Conservation (phyloP, 2,113 vertebrate genomes). For the Tursiops truncatus region DNA sequence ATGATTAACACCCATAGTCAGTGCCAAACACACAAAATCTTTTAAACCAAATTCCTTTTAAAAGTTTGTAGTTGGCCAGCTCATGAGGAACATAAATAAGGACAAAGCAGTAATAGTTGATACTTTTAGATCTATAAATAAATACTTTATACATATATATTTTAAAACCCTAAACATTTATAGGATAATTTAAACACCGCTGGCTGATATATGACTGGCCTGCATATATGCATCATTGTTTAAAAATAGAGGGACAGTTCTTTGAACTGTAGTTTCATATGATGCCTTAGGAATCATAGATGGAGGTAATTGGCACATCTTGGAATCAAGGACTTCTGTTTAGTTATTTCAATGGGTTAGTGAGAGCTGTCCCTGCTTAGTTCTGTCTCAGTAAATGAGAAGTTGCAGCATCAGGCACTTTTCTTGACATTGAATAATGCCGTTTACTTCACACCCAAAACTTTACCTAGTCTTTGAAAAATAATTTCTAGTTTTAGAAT, state of each 20-base stretch:
- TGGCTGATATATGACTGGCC: conserved; percentile 15
- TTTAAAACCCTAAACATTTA: conserved; percentile 53
- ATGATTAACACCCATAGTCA: conserved; percentile 30
- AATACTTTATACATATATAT: conserved; percentile 42
- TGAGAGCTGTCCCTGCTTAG: not conserved
- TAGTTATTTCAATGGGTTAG: not conserved
- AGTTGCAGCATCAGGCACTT: not conserved
- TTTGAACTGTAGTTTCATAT: conserved; percentile 24
- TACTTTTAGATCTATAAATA: conserved; percentile 62
- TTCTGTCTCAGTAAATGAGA: not conserved
- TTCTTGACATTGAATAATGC: not conserved
- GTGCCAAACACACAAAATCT: conserved; percentile 49
- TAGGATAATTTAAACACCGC: conserved; percentile 58
- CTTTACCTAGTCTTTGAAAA: conserved; percentile 39
- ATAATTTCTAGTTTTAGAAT: conserved; percentile 14
- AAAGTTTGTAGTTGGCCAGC: conserved; percentile 52
- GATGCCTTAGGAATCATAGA: not conserved
- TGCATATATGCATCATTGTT: conserved; percentile 51
- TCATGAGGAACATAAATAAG: conserved; percentile 39
- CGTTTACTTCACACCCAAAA: not conserved
- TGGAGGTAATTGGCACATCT: not conserved
- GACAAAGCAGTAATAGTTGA: conserved; percentile 51
- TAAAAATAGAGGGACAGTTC: conserved; percentile 40
- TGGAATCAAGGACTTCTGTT: not conserved
- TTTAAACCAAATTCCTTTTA: conserved; percentile 48